Percentiles rank a stretch among this genome's conserved stretches.
Conservation (phyloP, 2,113 vertebrate species). For the Numenius arquata region DNA sequence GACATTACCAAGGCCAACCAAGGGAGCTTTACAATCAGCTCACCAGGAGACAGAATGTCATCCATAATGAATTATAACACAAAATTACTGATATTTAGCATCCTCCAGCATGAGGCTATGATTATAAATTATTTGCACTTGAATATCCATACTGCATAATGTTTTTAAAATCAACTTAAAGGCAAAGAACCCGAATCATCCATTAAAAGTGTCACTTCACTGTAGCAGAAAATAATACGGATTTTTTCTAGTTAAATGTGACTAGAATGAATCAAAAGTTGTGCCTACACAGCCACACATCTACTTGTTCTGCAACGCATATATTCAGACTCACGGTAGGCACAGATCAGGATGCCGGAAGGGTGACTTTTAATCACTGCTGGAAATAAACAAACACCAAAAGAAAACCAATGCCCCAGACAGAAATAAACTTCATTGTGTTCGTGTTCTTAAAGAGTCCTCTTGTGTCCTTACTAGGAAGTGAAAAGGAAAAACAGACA, state of each 20-base stretch:
- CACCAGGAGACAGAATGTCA: not conserved
- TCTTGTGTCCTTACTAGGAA: not conserved
- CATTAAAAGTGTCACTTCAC: not conserved
- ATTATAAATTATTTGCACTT: slow-evolving; percentile 42
- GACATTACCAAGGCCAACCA: not conserved
- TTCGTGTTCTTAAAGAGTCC: not conserved
- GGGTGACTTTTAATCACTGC: slow-evolving; percentile 21
- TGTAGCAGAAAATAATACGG: not conserved
- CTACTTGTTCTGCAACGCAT: not conserved
- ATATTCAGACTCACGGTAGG: not conserved
- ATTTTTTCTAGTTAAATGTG: not conserved
- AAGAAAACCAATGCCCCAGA: slow-evolving; percentile 1
- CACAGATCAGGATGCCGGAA: not conserved
- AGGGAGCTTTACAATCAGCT: not conserved
- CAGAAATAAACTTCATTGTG: slow-evolving; percentile 21
- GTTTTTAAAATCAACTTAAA: slow-evolving; percentile 1
- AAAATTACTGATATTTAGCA: slow-evolving; percentile 44
- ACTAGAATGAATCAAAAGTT: not conserved
- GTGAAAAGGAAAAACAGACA: not conserved
- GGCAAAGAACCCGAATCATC: not conserved
- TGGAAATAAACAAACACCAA: slow-evolving; percentile 18
- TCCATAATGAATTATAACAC: not conserved
- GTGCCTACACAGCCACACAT: not conserved
- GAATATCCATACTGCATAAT: not conserved
- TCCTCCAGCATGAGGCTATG: not conserved